Percentiles rank a stretch among this genome's conserved stretches.
phyloP scores from a whole-genome alignment of 2,797 vertebrate genomes.

The Sebastes miniatus region DNA sequence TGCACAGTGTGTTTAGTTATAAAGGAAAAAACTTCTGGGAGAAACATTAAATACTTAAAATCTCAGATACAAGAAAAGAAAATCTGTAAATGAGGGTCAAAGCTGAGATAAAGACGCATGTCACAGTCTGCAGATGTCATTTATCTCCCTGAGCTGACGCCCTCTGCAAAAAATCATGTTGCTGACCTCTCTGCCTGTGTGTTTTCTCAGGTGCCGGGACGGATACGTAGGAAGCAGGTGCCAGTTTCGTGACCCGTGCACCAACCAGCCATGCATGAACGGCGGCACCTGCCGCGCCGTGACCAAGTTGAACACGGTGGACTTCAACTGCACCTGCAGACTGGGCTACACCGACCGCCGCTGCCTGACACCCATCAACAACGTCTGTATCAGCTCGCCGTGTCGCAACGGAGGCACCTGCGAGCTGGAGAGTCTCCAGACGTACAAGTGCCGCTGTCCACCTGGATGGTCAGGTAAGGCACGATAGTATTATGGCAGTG shows the following conservation, averaged over 20 bases:
- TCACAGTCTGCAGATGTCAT: background rate
- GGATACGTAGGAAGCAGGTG: constrained; percentile 72
- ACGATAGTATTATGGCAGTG: background rate
- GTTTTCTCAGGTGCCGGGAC: constrained; percentile 68
- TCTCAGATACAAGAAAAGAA: background rate
- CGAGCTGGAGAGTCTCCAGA: constrained; percentile 81
- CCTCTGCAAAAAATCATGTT: background rate
- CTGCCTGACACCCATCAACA: constrained; percentile 85
- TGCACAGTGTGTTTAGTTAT: background rate
- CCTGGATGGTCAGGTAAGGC: constrained; percentile 93
- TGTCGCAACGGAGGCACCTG: constrained; percentile 94
- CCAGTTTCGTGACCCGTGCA: constrained; percentile 77
- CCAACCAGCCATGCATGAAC: constrained; percentile 64
- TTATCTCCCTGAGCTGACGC: background rate
- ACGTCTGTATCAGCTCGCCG: constrained; percentile 85
- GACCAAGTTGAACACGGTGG: constrained; percentile 68
- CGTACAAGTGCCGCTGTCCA: constrained; percentile 90
- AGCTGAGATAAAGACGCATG: background rate
- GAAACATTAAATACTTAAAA: background rate
- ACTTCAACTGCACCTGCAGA: constrained; percentile 86
- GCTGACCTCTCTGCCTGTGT: background rate
- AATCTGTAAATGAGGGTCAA: background rate
- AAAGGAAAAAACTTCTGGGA: background rate
- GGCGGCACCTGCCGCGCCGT: constrained; percentile 67
- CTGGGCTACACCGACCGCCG: constrained; percentile 86